Evolutionary conservation across 2,797 vertebrate species (phyloP), one percentile per base, ranked within the genome.

Genomic region (Megaceryle alcyon): DNA sequence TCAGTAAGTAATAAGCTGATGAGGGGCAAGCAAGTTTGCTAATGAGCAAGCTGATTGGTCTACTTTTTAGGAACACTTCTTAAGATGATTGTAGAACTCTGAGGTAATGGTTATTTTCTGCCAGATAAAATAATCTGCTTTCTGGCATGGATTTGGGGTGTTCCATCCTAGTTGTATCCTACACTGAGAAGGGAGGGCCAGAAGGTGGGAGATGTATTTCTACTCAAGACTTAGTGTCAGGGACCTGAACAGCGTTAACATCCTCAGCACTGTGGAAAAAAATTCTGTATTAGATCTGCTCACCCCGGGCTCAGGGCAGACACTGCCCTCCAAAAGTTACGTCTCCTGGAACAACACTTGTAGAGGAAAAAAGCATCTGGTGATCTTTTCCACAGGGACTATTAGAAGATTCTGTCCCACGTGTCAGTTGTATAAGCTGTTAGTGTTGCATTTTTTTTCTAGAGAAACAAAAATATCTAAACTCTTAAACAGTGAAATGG

Each of bases 41-140:
- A 25, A 63, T 2, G 37, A 91, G 43, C 60, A n/a, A 46, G 28
- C 28, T n/a, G 48, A 63, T 76, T 15, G 25, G 43, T n/a, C 10
- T 53, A 1, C 54, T 82, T 53, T 25, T 29, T 37, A 80, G 64
- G 92, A 92, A 46, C 48, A 5, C 56, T 54, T 77, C 8, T 70
- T 15, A 25, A 88, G 79, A 31, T 81, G 37, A 64, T 68, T 70
- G 87, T 41, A 26, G 12, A 51, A 33, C 73, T 94, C 75, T 53
- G 89, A 87, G 71, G 48, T 80, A 60, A 82, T 59, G 56, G 48
- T 49, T 80, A 4, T 33, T 44, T 87, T 94, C 71, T 92, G 90
- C 72, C 90, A 88, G 68, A 80, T 15, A 59, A 88, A 94, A 65
- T 49, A 61, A 71, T 21, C 37, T 80, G 41, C 41, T 68, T 19